These are phyloP conservation scores for Pseudorhombus dupliciocellatus DNA, from an alignment of 2,113 vertebrate genomes.

Conservation along the genomic window DNA sequence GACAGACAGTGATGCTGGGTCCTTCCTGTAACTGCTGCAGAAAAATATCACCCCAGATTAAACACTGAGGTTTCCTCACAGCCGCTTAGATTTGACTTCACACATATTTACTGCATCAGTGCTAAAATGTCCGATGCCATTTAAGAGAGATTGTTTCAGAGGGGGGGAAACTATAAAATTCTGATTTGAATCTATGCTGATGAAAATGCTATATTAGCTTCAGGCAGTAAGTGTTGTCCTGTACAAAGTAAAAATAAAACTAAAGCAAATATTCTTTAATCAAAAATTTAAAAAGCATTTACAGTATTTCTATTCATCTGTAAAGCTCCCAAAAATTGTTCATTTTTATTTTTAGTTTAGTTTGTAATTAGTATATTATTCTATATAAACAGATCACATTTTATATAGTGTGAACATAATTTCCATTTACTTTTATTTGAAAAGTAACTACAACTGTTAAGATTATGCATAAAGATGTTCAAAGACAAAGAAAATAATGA, in stretches of 20 bases:
- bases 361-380: no score
- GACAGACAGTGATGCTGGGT: slow-evolving; percentile 24
- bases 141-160: no score
- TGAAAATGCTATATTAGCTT: background rate
- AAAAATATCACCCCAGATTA: background rate
- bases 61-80: background rate
- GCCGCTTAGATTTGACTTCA: background rate
- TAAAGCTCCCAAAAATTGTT: no score
- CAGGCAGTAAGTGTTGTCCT: no score
- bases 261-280: no score
- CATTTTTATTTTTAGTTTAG: no score
- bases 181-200: background rate
- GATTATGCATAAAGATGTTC: no score
- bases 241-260: no score
- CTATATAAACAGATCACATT: background rate
- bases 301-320: no score
- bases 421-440: background rate
- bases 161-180: background rate
- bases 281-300: no score
- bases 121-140: no score
- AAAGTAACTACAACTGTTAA: background rate
- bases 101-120: background rate
- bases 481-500: background rate
- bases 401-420: background rate
- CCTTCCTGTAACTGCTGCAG: background rate